phyloP scores from a whole-genome alignment of 1,140 invertebrate species.

The Stenopsyche tienmushanensis region DNA sequence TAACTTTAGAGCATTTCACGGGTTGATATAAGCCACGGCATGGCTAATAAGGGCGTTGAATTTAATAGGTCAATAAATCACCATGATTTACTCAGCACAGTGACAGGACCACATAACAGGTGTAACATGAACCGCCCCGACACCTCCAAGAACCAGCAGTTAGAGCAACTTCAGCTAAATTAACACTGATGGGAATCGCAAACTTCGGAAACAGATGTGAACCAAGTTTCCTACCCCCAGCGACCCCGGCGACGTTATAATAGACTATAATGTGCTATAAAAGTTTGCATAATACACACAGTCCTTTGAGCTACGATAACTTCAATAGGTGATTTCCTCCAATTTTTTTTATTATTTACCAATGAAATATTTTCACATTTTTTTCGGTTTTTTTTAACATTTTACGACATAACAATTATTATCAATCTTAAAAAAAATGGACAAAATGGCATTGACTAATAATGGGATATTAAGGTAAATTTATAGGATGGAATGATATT shows the following conservation, averaged over 20 bases:
- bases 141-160: neutral
- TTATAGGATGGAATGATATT: no score
- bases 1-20: no score
- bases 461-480: no score
- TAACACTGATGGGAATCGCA: conserved; percentile 26
- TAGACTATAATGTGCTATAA: neutral
- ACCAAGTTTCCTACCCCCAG: neutral
- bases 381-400: no score
- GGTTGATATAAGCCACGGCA: neutral
- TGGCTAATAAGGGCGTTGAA: conserved; percentile 5
- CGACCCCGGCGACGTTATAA: neutral
- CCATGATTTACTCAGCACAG: neutral
- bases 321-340: no score
- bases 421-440: no score
- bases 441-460: no score
- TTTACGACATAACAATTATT: no score
- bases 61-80: conserved; percentile 20
- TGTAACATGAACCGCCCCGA: conserved; percentile 1
- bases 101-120: conserved; percentile 14
- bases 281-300: conserved; percentile 1
- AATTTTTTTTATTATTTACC: no score
- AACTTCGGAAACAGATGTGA: conserved; percentile 13
- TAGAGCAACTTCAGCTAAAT: conserved; percentile 6
- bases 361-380: no score
- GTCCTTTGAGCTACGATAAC: neutral